Conservation (phyloP, 2,113 vertebrate species). For the Alethe diademata region DNA sequence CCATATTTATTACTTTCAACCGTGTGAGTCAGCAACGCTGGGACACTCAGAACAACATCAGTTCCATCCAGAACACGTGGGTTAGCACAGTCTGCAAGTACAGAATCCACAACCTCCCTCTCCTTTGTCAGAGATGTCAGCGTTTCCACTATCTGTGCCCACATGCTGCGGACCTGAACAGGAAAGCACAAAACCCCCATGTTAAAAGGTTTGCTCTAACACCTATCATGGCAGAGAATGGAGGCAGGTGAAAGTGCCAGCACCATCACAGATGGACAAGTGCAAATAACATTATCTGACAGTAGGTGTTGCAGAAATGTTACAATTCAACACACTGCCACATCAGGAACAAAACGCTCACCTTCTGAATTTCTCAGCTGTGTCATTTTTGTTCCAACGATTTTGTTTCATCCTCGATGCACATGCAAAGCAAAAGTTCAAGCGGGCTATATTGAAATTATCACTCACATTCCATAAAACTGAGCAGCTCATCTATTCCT, state of each 20-base stretch:
- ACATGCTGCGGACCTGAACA: slow-evolving; percentile 83
- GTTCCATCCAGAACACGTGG: slow-evolving; percentile 79
- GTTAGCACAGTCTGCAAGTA: slow-evolving; percentile 68
- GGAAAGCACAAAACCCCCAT: background rate
- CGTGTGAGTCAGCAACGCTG: slow-evolving; percentile 69
- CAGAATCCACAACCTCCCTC: slow-evolving; percentile 75
- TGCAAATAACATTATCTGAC: background rate
- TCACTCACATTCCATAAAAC: background rate
- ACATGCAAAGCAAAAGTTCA: slow-evolving; percentile 49
- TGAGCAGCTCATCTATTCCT: background rate
- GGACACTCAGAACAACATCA: slow-evolving; percentile 70
- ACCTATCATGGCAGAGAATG: background rate
- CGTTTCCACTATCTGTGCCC: slow-evolving; percentile 72
- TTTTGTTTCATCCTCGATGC: slow-evolving; percentile 48
- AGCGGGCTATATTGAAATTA: background rate
- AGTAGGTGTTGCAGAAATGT: background rate
- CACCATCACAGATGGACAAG: background rate
- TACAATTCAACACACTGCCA: background rate
- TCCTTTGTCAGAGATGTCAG: slow-evolving; percentile 75
- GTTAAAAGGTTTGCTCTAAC: background rate
- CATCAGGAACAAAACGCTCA: slow-evolving; percentile 14
- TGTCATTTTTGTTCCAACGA: background rate
- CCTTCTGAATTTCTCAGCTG: slow-evolving; percentile 68
- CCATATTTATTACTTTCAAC: slow-evolving; percentile 62
- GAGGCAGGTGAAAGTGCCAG: background rate